phyloP scores from a whole-genome alignment of 2,888 invertebrate genomes.

The Volucella inanis region DNA sequence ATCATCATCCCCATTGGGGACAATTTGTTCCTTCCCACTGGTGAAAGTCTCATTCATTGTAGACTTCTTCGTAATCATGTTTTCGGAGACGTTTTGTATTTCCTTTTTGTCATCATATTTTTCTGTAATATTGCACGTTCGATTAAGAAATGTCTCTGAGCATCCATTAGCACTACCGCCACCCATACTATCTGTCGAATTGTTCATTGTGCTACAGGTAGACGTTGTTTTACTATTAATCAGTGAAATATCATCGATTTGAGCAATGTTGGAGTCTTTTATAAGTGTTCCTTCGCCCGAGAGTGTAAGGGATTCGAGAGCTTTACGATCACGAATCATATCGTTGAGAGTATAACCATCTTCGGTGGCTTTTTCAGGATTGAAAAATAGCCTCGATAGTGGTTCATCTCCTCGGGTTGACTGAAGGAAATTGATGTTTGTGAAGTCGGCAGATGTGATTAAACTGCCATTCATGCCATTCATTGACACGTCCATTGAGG shows the following conservation, averaged over 20 bases:
- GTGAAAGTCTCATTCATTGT: conserved; percentile 66
- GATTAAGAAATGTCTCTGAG: conserved; percentile 61
- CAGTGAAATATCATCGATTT: conserved; percentile 81
- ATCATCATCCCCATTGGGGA: conserved; percentile 76
- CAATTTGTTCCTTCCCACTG: conserved; percentile 63
- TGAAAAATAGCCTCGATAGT: conserved; percentile 75
- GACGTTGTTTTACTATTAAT: conserved; percentile 81
- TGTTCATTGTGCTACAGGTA: conserved; percentile 82
- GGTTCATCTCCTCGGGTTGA: conserved; percentile 78
- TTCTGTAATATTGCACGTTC: conserved; percentile 65
- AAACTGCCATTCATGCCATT: conserved; percentile 82
- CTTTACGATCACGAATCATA: conserved; percentile 81
- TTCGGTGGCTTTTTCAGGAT: conserved; percentile 74
- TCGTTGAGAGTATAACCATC: conserved; percentile 80
- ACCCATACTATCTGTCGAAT: conserved; percentile 81
- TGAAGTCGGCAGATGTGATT: conserved; percentile 82
- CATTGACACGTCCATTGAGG: conserved; percentile 80
- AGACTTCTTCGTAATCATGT: conserved; percentile 24
- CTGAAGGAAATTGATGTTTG: conserved; percentile 80
- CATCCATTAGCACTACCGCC: conserved; percentile 54
- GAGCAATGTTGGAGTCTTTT: conserved; percentile 82
- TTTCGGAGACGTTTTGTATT: conserved; percentile 16
- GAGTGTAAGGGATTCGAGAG: conserved; percentile 80
- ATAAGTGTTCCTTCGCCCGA: conserved; percentile 81
- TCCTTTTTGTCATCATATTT: conserved; percentile 14